phyloP scores from a whole-genome alignment of 1,140 invertebrate genomes.

The Ceratina australensis region DNA sequence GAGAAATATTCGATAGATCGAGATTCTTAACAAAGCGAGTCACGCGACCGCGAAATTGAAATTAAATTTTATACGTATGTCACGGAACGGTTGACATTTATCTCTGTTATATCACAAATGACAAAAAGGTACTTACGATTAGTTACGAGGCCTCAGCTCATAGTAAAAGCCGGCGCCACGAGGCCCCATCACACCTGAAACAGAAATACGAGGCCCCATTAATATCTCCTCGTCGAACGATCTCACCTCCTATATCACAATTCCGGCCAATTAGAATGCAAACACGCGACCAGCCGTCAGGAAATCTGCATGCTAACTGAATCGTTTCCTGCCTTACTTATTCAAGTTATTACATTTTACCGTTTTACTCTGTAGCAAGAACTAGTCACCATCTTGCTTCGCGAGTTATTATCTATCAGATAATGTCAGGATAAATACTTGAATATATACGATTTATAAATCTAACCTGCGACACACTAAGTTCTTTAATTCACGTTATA shows the following conservation, averaged over 20 bases:
- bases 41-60: no score
- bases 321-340: conserved; percentile 11
- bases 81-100: no score
- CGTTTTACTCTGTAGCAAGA: neutral
- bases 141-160: conserved; percentile 76
- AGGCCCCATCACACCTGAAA: conserved; percentile 75
- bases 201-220: conserved; percentile 53
- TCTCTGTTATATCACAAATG: neutral
- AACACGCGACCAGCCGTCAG: conserved; percentile 27
- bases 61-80: no score
- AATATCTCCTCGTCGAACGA: conserved; percentile 36
- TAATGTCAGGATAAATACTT: neutral
- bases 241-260: conserved; percentile 43
- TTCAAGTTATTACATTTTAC: neutral
- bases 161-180: conserved; percentile 72
- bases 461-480: no score
- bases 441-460: no score
- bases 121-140: conserved; percentile 72
- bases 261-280: conserved; percentile 43
- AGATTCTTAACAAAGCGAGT: no score
- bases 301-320: conserved; percentile 34
- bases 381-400: neutral
- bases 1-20: neutral
- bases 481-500: neutral
- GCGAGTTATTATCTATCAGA: neutral